phyloP scores from a whole-genome alignment of 2,797 vertebrate species.

The Scyliorhinus canicula region DNA sequence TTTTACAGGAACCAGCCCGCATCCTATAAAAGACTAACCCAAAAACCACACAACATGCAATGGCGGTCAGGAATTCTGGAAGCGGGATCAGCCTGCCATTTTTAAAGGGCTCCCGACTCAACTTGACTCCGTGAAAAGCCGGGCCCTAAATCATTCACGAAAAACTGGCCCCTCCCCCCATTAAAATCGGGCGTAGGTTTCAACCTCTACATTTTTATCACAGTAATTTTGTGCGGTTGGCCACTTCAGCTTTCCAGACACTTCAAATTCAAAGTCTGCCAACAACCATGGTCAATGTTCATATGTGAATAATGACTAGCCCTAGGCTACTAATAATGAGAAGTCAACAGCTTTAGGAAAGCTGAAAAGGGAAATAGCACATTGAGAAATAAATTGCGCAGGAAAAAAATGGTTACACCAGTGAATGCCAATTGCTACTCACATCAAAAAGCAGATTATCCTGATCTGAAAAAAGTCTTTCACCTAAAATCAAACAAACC shows the following conservation, averaged over 20 bases:
- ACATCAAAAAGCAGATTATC: neutral
- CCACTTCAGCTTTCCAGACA: neutral
- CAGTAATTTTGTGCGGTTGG: neutral
- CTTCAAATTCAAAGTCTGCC: neutral
- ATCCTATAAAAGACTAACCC: no score
- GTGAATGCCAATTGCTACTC: neutral
- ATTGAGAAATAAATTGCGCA: neutral
- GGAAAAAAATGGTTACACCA: neutral
- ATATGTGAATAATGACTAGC: neutral
- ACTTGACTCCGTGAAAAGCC: no score
- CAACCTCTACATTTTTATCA: no score
- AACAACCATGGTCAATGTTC: neutral
- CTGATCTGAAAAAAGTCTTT: neutral
- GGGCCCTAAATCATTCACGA: no score
- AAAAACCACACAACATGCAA: no score
- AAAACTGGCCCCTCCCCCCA: no score
- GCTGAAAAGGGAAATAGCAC: neutral
- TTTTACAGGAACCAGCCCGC: no score
- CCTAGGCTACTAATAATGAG: neutral
- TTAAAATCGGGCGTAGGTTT: no score
- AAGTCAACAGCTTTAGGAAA: neutral
- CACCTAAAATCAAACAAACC: neutral
- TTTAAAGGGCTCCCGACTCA: no score
- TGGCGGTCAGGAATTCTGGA: no score
- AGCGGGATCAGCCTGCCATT: no score